Evolutionary conservation across 2,888 invertebrate genomes (phyloP), one percentile per base, ranked within the genome.

Genomic region (Drosophila parthenogenetica): DNA sequence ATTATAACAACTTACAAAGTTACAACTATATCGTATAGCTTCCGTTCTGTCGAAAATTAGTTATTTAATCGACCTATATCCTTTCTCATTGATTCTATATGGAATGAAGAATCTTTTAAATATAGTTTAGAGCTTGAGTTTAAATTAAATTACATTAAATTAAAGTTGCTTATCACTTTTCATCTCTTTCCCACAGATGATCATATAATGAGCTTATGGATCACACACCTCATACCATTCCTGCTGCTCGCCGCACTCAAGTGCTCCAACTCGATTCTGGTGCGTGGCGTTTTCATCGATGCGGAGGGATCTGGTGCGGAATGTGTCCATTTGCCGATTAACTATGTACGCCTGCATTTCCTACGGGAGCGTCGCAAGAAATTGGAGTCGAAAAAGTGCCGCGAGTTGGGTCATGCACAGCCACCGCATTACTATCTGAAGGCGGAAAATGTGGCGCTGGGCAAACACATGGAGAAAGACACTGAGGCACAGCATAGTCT

Each of bases 251-350:
- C 97, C 54, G 94, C 97, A 8, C 93, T 97, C 58, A 97, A 97
- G 90, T 97, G 97, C 89, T 96, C 97, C 81, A 97, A 98, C 92
- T 96, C 97, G 0, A 94, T 97, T 55, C 93, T 97, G 70, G 97
- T 97, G 3, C 94, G 97, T 46, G 98, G 97, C 0, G 97, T 97
- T 1, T 97, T 96, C 92, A 96, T 97, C 58, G 97, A 97, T 91
- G 97, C 96, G 0, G 97, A 97, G 84, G 97, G 97, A 80, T 95
- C 95, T 0, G 95, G 95, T 0, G 96, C 96, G 14, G 95, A 96
- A 82, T 96, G 97, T 89, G 96, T 97, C 2, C 95, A 96, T 54
- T 96, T 97, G 91, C 96, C 97, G 3, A 96, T 96, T 89, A 96
- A 96, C 89, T 97, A 97, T 91, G 94, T 97, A 29, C 93, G 96